Conservation (phyloP, 2,888 invertebrate species). For the Platypus cylindrus region DNA sequence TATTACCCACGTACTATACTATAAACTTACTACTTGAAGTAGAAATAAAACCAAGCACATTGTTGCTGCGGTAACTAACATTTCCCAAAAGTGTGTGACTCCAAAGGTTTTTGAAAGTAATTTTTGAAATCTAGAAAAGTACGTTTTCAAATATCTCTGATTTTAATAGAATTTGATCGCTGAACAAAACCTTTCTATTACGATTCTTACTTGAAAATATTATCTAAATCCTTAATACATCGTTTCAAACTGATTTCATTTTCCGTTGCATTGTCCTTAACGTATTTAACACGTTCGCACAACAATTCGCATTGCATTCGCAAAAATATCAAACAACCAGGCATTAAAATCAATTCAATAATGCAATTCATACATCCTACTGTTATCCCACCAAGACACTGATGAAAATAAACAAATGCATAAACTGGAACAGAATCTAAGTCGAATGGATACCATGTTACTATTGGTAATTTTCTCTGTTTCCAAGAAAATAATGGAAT, state of each 20-base stretch:
- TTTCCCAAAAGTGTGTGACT: too few relatives aligned
- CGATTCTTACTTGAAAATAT: too few relatives aligned
- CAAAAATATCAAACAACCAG: slow-evolving; percentile 13
- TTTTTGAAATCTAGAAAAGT: too few relatives aligned
- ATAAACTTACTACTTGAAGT: too few relatives aligned
- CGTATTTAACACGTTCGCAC: slow-evolving; percentile 6
- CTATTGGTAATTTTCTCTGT: slow-evolving; percentile 5
- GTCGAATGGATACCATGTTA: slow-evolving; percentile 17
- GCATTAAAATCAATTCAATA: slow-evolving; percentile 12
- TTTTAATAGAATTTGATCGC: too few relatives aligned
- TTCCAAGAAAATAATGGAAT: not conserved
- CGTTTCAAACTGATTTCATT: too few relatives aligned
- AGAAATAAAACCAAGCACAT: too few relatives aligned
- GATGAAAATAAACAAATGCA: slow-evolving; percentile 15
- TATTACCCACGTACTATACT: too few relatives aligned
- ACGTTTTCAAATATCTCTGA: too few relatives aligned
- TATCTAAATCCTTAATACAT: slow-evolving; percentile 11
- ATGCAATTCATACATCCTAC: slow-evolving; percentile 9
- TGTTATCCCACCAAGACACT: slow-evolving; percentile 8
- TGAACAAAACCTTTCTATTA: too few relatives aligned
- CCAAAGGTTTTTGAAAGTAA: too few relatives aligned
- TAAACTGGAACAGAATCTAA: slow-evolving; percentile 6
- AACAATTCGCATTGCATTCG: slow-evolving; percentile 16
- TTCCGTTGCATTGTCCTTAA: not conserved
- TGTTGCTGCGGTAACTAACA: too few relatives aligned